phyloP scores from a whole-genome alignment of 2,888 invertebrate genomes.

The Gandaritis pyraliata region DNA sequence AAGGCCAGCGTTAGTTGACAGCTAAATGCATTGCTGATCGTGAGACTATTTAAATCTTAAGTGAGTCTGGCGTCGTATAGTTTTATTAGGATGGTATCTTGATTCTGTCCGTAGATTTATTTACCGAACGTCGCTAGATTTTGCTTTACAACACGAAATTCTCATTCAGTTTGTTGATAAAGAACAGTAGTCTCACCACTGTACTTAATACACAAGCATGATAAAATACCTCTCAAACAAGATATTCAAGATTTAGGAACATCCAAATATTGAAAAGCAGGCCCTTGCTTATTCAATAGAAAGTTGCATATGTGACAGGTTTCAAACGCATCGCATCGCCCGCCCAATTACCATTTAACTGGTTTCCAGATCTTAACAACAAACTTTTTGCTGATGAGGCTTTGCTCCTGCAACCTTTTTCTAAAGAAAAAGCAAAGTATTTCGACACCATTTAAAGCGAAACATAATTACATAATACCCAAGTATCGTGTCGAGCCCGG shows the following conservation, averaged over 20 bases:
- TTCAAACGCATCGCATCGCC: too few species aligned
- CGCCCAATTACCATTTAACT: background rate
- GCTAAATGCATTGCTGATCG: conserved; percentile 54
- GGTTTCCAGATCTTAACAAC: too few species aligned
- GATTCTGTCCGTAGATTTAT: conserved; percentile 18
- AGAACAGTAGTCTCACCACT: background rate
- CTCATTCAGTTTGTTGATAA: background rate
- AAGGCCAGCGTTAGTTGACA: conserved; percentile 55
- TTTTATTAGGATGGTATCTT: conserved; percentile 19
- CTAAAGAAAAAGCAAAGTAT: conserved; percentile 51
- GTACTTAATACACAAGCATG: background rate
- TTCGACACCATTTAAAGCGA: conserved; percentile 53
- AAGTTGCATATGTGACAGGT: too few species aligned
- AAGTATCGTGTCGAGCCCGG: conserved; percentile 55
- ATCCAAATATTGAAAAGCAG: too few species aligned
- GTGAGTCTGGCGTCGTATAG: conserved; percentile 16
- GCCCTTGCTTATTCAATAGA: too few species aligned
- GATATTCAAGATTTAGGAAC: too few species aligned
- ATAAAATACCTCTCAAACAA: background rate
- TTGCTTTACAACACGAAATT: background rate
- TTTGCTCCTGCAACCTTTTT: background rate
- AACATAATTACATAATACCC: conserved; percentile 63
- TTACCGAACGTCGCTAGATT: conserved; percentile 4
- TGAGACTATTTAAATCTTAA: conserved; percentile 54
- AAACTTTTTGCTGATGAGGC: background rate